Evolutionary conservation across 2,113 vertebrate species (phyloP).

Genomic region (Thalassarche chlororhynchos): DNA sequence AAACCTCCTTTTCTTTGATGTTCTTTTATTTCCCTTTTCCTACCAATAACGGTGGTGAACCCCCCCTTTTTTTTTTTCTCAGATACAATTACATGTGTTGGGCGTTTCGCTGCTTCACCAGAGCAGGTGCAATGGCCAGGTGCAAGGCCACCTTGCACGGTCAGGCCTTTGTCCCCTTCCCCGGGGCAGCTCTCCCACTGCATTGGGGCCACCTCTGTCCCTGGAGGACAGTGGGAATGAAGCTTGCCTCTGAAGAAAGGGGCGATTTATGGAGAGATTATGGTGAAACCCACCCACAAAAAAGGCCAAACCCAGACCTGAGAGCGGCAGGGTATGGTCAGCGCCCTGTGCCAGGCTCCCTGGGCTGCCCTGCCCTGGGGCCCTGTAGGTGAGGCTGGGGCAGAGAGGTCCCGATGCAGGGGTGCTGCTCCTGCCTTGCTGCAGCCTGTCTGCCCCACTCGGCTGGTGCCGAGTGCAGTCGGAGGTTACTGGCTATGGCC

Average conservation of each 20-base stretch:
- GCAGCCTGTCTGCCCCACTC: neutral
- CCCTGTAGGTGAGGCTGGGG: neutral
- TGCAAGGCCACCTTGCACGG: neutral
- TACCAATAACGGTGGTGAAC: neutral
- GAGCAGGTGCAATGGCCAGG: neutral
- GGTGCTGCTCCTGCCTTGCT: neutral
- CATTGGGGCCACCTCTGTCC: neutral
- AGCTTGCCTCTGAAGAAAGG: neutral
- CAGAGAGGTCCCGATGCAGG: neutral
- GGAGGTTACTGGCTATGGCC: neutral
- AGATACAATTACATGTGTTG: neutral
- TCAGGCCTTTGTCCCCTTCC: neutral
- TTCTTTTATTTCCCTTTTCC: neutral
- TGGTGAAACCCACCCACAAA: neutral
- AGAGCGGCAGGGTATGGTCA: neutral
- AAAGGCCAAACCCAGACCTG: neutral
- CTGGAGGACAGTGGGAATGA: neutral
- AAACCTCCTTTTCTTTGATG: neutral
- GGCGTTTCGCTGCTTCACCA: neutral
- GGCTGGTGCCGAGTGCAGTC: neutral
- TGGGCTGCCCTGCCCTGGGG: neutral
- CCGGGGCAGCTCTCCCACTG: neutral
- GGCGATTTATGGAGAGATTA: neutral
- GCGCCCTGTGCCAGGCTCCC: neutral
- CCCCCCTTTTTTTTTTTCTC: neutral